These are phyloP conservation scores for Abrostola triplasia DNA, from an alignment of 2,888 invertebrate genomes.

Conservation along the genomic window DNA sequence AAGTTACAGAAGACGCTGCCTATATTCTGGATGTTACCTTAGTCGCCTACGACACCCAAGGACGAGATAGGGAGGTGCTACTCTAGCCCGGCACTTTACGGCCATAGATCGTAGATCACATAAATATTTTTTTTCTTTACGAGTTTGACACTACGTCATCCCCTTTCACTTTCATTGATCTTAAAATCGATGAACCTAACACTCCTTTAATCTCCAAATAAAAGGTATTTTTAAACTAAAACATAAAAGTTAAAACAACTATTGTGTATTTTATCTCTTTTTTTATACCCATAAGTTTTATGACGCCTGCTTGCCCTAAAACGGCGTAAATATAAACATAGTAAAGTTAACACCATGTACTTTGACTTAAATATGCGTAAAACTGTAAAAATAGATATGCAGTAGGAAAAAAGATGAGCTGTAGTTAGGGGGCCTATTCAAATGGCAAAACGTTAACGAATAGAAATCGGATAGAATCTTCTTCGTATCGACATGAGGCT, in stretches of 20 bases:
- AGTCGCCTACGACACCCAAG: too few species aligned
- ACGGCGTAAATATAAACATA: conserved; percentile 45
- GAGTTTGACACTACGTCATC: not conserved
- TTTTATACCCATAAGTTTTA: conserved; percentile 45
- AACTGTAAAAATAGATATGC: too few species aligned
- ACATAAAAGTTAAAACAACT: conserved; percentile 12
- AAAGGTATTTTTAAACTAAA: conserved; percentile 26
- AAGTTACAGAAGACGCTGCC: too few species aligned
- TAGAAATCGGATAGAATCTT: too few species aligned
- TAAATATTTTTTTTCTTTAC: not conserved
- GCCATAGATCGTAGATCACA: too few species aligned
- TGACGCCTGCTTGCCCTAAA: conserved; percentile 38
- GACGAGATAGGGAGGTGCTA: too few species aligned
- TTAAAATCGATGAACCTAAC: not conserved
- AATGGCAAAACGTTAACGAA: too few species aligned
- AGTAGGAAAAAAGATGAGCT: too few species aligned
- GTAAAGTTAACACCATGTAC: conserved; percentile 35
- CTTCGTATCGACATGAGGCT: too few species aligned
- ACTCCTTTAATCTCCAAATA: not conserved
- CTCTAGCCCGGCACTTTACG: too few species aligned
- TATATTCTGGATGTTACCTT: too few species aligned
- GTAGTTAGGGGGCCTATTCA: too few species aligned
- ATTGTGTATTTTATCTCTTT: conserved; percentile 20
- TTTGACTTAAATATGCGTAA: conserved; percentile 10
- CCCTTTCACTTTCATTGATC: not conserved